Evolutionary conservation across 2,888 invertebrate genomes (phyloP), one percentile per base, ranked within the genome.

Genomic region (Dolichopus griseipennis): DNA sequence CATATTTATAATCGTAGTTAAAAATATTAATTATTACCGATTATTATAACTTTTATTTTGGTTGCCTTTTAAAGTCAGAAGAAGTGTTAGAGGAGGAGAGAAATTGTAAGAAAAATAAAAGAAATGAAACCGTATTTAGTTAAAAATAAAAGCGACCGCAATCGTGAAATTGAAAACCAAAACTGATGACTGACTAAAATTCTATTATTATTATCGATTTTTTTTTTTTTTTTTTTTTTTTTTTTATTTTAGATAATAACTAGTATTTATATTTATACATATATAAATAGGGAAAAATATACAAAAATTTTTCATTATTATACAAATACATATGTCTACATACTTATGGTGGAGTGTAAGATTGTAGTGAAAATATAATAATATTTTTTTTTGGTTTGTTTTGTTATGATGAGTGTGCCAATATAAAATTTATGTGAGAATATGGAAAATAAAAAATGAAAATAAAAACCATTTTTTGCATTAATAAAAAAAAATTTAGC

Each of bases 151-250:
- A 7, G 52, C 52, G 18, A 52, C 52, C 52, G 52, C 52, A 52
- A 52, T 52, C 52, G 52, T 18, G 52, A 52, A 52, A 52, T 52
- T 52, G 9, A 52, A 52, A 52, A 52, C 52, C 52, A 52, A 52
- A 52, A 52, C 52, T 52, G 52, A 52, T 52, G 52, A 52, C 52
- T 52, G 52, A 52, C 52, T 52, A 52, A 52, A n/a, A 52, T 52
- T 9, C 41, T 41, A 18, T 52, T 52, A 52, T 52, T 52, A 52
- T 52, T 52, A 52, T 52, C 52, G 52, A 52, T 52, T 52, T 52
- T 52, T 52, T 52, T 52, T 52, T 52, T 52, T 52, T 52, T 52
- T 18, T 52, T 18, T 52, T 18, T 37, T 37, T 37, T 52, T 43
- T 43, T 43, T 43, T 43, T 43, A 43, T 43, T 52, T 52, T 52